Conservation (phyloP, 2,797 vertebrate genomes). For the Danio tinwini region DNA sequence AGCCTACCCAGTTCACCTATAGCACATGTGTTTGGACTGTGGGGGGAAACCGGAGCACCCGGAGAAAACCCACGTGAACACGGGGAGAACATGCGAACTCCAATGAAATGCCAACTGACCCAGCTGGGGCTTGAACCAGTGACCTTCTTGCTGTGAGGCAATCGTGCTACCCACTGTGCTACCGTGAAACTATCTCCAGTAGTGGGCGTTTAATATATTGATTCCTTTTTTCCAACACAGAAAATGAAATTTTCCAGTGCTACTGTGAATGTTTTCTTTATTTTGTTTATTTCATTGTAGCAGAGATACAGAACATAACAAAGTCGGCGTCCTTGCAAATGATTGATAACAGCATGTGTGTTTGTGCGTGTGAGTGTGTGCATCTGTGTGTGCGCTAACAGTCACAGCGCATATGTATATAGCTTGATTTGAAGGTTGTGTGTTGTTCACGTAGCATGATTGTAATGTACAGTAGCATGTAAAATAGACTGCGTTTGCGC, state of each 20-base stretch:
- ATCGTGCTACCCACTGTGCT: no score
- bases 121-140: no score
- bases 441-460: neutral
- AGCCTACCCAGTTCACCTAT: no score
- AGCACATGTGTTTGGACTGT: no score
- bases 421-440: constrained; percentile 25
- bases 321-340: neutral
- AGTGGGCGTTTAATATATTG: no score
- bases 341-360: neutral
- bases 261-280: no score
- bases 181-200: no score
- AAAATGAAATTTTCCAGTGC: constrained; percentile 2
- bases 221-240: neutral
- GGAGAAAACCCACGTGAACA: no score
- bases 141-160: no score
- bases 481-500: constrained; percentile 34
- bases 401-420: neutral
- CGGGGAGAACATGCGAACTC: no score
- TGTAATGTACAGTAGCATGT: constrained; percentile 37
- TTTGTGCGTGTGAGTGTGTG: neutral
- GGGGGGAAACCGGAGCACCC: no score
- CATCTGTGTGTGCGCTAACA: neutral
- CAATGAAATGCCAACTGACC: no score
- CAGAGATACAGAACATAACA: neutral
- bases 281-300: constrained; percentile 2